Conservation (phyloP, 2,888 invertebrate species). For the Antheraea yamamai region DNA sequence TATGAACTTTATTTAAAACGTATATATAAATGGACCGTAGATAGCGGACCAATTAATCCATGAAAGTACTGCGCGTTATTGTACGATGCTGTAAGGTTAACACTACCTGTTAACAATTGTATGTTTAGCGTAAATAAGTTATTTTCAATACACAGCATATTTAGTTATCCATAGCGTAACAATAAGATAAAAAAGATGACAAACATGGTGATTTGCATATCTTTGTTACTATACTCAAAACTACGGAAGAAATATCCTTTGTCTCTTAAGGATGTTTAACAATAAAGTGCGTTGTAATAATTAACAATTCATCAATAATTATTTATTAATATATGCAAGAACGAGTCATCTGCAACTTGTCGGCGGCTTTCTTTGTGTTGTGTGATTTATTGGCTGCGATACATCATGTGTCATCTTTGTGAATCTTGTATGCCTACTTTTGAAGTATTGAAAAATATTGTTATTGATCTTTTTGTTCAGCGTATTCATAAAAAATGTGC, state of each 20-base stretch:
- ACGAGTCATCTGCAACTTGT: constrained; percentile 15
- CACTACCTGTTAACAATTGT: too few species aligned
- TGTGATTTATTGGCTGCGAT: constrained; percentile 25
- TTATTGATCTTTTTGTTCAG: neutral
- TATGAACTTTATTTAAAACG: too few species aligned
- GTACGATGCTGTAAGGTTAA: too few species aligned
- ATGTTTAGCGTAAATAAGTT: too few species aligned
- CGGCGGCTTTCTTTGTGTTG: constrained; percentile 38
- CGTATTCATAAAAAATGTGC: neutral
- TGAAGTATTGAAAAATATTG: neutral
- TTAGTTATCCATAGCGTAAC: too few species aligned
- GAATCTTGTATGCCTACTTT: neutral
- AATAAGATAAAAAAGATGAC: neutral
- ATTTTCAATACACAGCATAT: too few species aligned
- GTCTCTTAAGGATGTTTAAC: neutral
- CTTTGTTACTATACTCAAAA: neutral
- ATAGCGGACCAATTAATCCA: too few species aligned
- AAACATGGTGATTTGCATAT: neutral
- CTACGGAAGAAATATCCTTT: neutral
- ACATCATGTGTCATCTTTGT: neutral
- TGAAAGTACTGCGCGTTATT: too few species aligned
- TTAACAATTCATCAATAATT: constrained; percentile 22
- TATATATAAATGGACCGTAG: too few species aligned
- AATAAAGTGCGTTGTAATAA: neutral
- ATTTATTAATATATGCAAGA: constrained; percentile 24